Conservation (phyloP, 1,140 invertebrate species). For the Dreissena rostriformis region DNA sequence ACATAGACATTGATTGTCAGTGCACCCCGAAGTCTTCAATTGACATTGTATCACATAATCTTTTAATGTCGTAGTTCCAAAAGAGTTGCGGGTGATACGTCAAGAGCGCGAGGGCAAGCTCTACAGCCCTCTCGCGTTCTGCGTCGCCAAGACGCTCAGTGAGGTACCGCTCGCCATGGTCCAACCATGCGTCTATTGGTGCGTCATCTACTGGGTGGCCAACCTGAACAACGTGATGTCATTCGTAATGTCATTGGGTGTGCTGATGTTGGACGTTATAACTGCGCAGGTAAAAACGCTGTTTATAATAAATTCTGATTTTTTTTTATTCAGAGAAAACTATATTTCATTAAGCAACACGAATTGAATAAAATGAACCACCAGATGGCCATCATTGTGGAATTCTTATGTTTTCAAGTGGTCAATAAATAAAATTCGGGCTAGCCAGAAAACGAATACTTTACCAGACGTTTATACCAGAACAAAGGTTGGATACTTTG, state of each 20-base stretch:
- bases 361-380: no score
- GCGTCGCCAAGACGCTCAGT: constrained; percentile 62
- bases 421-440: no score
- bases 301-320: no score
- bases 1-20: neutral
- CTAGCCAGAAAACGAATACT: no score
- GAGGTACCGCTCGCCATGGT: constrained; percentile 61
- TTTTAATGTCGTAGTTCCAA: constrained; percentile 60
- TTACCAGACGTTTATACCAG: no score
- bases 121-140: constrained; percentile 57
- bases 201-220: constrained; percentile 68
- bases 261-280: constrained; percentile 59
- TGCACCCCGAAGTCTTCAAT: neutral
- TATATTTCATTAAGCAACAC: no score
- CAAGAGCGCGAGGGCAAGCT: constrained; percentile 54
- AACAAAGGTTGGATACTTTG: no score
- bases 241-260: constrained; percentile 55
- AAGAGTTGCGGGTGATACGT: constrained; percentile 61
- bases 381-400: no score
- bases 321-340: no score
- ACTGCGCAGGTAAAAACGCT: constrained; percentile 58
- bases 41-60: neutral
- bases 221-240: constrained; percentile 60
- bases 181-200: constrained; percentile 58
- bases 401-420: no score